Base-by-base conservation (phyloP, 2,888 invertebrate species). In the Stomorhina lunata region DNA sequence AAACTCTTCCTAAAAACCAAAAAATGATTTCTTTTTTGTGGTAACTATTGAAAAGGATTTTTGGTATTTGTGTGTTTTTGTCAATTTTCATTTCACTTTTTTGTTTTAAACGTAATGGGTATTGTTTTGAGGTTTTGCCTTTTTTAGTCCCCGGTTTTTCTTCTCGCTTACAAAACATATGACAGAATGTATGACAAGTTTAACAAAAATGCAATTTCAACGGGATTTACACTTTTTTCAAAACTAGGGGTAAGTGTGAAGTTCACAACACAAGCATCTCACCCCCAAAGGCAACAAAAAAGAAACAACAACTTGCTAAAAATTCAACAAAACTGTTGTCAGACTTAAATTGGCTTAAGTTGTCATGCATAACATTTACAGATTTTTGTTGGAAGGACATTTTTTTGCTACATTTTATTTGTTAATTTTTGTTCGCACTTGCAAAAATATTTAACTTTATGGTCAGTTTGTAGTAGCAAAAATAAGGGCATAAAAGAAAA, bases 291-390 rank as follows among this genome's bases (percentile, higher is more conserved):
- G 4, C 57, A 53, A 29, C 27, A 50, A 22, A 43, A 10, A 10
- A 32, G 37, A 32, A 45, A 63, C 57, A 68, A 50, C 32, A 81
- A 48, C 55, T 80, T 66, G 59, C 57, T 34, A 25, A 45, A 57
- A 57, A 73, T 53, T 68, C 68, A 69, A 61, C 48, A 69, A 73
- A 78, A 75, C 65, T 59, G 48, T 71, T 82, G 75, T 81, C 57
- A 65, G 87, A 88, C 88, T 88, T 88, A 88, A 88, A 87, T 77
- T 87, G 88, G 87, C 86, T 88, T 88, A 88, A 88, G 87, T 88
- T 88, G 87, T 89, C 88, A 89, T 87, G 88, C 87, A 86, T 86
- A 86, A 85, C 77, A 84, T 75, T 82, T 66, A 32, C 50, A 59
- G 87, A 87, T 87, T 87, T 88, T 86, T 87, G 86, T 86, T 87